Evolutionary conservation across 1,140 invertebrate genomes (phyloP).

Genomic region (Drosophila suzukii): DNA sequence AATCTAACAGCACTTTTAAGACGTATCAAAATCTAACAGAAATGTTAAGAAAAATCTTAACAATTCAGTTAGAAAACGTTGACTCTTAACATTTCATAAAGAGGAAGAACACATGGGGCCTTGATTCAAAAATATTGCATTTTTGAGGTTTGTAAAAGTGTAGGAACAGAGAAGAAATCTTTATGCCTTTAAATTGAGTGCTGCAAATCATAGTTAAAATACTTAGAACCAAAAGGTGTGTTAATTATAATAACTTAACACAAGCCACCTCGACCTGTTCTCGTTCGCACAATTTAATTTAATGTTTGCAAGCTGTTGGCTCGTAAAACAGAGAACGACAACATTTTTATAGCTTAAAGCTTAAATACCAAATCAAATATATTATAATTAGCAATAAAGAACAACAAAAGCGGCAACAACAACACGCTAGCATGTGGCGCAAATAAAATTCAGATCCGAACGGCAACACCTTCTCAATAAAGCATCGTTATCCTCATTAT

Average conservation of each 20-base stretch:
- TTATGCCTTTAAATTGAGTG: neutral
- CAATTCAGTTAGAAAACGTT: no score
- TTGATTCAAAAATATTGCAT: no score
- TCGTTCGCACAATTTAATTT: slow-evolving; percentile 56
- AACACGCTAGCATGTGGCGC: slow-evolving; percentile 29
- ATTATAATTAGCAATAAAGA: slow-evolving; percentile 71
- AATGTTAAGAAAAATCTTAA: no score
- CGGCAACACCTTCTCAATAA: slow-evolving; percentile 80
- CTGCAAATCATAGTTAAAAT: neutral
- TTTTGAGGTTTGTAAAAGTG: no score
- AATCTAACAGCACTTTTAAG: no score
- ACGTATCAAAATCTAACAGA: no score
- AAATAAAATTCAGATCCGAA: slow-evolving; percentile 61
- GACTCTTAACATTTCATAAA: no score
- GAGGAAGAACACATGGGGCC: no score
- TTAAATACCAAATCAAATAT: slow-evolving; percentile 75
- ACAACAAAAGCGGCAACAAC: slow-evolving; percentile 30
- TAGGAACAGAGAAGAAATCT: no score
- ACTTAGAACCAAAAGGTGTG: slow-evolving; percentile 7
- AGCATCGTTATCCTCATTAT: slow-evolving; percentile 80
- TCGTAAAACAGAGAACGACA: slow-evolving; percentile 64
- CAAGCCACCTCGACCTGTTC: slow-evolving; percentile 40
- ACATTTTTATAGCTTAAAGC: slow-evolving; percentile 67
- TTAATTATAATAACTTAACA: slow-evolving; percentile 16
- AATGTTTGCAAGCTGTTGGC: slow-evolving; percentile 36